Percentiles rank a stretch among this genome's conserved stretches.
Conservation (phyloP, 2,113 vertebrate genomes). For the Sebastes schlegelii region DNA sequence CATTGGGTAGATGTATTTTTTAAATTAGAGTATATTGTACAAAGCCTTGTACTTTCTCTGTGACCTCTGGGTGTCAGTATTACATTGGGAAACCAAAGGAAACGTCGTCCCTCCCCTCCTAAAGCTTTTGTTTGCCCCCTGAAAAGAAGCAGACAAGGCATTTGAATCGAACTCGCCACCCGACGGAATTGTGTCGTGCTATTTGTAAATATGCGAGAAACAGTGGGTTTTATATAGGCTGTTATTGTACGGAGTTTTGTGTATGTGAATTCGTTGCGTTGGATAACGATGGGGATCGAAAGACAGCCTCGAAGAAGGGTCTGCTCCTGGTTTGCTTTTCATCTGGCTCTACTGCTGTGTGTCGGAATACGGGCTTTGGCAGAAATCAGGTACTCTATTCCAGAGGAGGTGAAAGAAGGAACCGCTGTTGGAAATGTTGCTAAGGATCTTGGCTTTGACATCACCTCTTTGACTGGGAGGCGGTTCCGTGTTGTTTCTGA, state of each 20-base stretch:
- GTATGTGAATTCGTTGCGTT: no score
- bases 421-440: constrained; percentile 80
- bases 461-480: constrained; percentile 57
- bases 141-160: background rate
- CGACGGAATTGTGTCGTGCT: no score
- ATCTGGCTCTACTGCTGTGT: constrained; percentile 37
- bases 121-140: background rate
- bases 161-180: background rate
- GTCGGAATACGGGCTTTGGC: constrained; percentile 37
- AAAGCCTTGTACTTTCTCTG: background rate
- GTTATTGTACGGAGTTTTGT: no score
- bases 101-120: background rate
- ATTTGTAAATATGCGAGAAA: background rate
- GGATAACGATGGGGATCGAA: constrained; percentile 36
- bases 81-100: background rate
- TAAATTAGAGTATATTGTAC: background rate
- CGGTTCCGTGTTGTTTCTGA: constrained; percentile 73
- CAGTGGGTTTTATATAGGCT: accelerated
- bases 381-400: constrained; percentile 71
- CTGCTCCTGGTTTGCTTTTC: constrained; percentile 32
- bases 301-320: constrained; percentile 14
- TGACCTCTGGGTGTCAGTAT: constrained; percentile 15
- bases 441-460: constrained; percentile 79
- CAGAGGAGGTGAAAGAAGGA: constrained; percentile 80
- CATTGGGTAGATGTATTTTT: background rate